A percentile compares a stretch with the other conserved stretches of the same genome.
Evolutionary conservation across 2,113 vertebrate genomes (phyloP).

Genomic region (Machaerirhynchus nigripectus): DNA sequence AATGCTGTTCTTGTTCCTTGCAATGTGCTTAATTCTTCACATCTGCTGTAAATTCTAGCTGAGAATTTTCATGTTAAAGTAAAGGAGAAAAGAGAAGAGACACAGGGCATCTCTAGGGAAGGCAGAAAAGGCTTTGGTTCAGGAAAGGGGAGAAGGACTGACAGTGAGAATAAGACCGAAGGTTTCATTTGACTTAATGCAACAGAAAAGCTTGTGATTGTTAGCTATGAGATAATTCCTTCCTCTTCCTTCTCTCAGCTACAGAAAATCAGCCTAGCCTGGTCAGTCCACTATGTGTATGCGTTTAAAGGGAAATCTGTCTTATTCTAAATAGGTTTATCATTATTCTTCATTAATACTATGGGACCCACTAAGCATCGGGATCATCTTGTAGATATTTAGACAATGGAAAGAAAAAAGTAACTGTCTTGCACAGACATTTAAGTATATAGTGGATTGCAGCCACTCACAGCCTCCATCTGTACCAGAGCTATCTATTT

Average conservation of each 20-base stretch:
- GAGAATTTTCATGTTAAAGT: background rate
- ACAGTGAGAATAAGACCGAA: background rate
- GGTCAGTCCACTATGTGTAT: background rate
- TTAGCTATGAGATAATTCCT: background rate
- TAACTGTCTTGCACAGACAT: background rate
- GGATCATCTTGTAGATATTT: background rate
- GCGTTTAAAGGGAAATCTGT: background rate
- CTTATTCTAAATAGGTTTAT: background rate
- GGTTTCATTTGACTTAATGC: background rate
- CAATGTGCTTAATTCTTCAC: background rate
- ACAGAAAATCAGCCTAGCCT: background rate
- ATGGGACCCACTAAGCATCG: background rate
- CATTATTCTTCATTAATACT: background rate
- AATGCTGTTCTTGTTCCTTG: background rate
- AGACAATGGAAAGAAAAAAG: background rate
- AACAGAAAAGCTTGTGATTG: background rate
- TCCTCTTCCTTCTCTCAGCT: background rate
- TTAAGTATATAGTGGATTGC: background rate
- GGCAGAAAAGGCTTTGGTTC: background rate
- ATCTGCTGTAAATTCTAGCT: background rate
- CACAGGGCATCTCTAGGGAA: background rate
- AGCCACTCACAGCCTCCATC: background rate
- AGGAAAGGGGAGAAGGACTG: background rate
- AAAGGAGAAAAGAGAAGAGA: background rate
- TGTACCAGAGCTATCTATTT: background rate